Evolutionary conservation across 1,140 invertebrate genomes (phyloP), one percentile per base, ranked within the genome.

Genomic region (Leguminivora glycinivorella): DNA sequence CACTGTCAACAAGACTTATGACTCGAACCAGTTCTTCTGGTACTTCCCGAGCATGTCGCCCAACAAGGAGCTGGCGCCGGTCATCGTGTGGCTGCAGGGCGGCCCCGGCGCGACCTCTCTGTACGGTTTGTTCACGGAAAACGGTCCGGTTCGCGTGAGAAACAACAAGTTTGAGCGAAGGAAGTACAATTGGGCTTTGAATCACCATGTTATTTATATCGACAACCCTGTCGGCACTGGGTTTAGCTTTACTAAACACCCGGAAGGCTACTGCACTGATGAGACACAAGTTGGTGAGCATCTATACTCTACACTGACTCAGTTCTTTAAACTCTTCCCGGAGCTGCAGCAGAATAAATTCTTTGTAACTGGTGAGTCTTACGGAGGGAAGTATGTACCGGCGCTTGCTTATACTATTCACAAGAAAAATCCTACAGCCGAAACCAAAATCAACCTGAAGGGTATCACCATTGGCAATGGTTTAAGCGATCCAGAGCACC

Each of bases 191-290:
- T 98, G 97, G 97, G 95, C 94, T 68, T 89, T 93, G 14, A 93
- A 93, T 4, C 95, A 96, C 78, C 95, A 96, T 81, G 80, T 98
- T 26, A 92, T 98, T 17, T 98, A 96, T 78, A 95, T 98, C 69
- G 97, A 98, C 81, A 97, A 97, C 86, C 97, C 97, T 5, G 96
- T 97, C 52, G 96, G 96, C 1, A 95, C 96, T 19, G 96, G 96
- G 1, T 96, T 94, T 75, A 96, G 95, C 80, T 96, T 95, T 74
- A 96, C 95, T 0, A 93, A 94, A 0, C 81, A 94, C 52, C 92
- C 94, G 3, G 88, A 85, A 66, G 94, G 95, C 6, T 95, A 94
- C 81, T 93, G 93, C 5, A 92, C 83, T 19, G 94, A 96, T 85
- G 92, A 96, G 87, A 93, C 92, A 17, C 90, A 94, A 81, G 94